Base-by-base conservation (phyloP, 1,140 invertebrate species). In the Rhopalosiphum padi region DNA sequence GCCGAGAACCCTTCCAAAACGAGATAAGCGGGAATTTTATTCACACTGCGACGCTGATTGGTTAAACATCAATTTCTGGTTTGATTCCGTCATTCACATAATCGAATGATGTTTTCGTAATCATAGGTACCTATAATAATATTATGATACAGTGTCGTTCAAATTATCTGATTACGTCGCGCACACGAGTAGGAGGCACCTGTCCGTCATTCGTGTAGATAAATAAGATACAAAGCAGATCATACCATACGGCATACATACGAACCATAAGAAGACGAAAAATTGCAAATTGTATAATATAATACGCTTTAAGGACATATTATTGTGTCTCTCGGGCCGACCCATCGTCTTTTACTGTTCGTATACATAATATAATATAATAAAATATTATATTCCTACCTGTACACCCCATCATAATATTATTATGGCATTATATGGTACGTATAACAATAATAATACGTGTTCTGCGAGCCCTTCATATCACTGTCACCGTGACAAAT, bases 11-110 rank as follows among this genome's bases (percentile, higher is more conserved):
- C 91, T 93, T 86, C 48, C 9, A n/a, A 93, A 93, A 93, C 82
- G 82, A 55, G 91, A 93, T 93, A 93, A 93, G 82, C 82, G 82
- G 37, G 48, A 85, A 85, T 93, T 86, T 86, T 86, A 86, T 93
- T 93, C 82, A 86, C 43, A 46, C 18, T 83, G 8, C 35, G 43
- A 53, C 91, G 82, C 35, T 86, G 82, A 93, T 93, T 86, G 82
- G 91, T 93, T 93, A 93, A 55, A 53, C 91, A 86, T 25, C 89
- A 68, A 68, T 90, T 90, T 35, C 37, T 21, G 35, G 30, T 60
- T 30, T 90, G 89, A 90, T 68, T 90, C 53, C 22, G 41, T 9
- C 53, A 25, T 48, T n/a, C 53, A 9, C 55, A 89, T 37, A 55
- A 89, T 89, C 37, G 2, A 83, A 68, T n/a, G 30, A n/a, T 18